These are phyloP conservation scores for Eidolon dupreanum DNA, from an alignment of 2,797 vertebrate genomes.

Conservation along the genomic window DNA sequence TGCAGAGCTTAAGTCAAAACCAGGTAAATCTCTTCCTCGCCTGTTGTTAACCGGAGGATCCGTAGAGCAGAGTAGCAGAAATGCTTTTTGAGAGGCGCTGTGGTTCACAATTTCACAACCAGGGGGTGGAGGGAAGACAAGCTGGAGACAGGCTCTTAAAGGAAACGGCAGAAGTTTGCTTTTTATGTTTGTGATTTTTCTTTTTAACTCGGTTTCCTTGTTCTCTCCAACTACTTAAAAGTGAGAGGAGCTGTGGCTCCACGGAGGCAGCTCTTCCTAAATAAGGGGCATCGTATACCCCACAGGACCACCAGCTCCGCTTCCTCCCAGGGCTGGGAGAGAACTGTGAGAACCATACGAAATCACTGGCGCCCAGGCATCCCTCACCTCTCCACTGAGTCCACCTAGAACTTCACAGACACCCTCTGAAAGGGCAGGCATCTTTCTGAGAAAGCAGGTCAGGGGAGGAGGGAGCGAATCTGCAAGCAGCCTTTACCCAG, in stretches of 20 bases:
- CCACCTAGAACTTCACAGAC: neutral
- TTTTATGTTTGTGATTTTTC: neutral
- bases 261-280: neutral
- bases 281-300: neutral
- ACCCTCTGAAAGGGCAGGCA: neutral
- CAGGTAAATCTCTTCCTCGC: neutral
- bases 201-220: neutral
- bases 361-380: neutral
- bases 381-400: neutral
- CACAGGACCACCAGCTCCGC: neutral
- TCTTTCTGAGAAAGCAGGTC: slow-evolving; percentile 55
- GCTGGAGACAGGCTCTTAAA: slow-evolving; percentile 11
- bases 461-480: neutral
- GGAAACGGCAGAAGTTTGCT: slow-evolving; percentile 66
- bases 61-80: neutral
- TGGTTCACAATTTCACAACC: slow-evolving; percentile 37
- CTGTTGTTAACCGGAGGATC: neutral
- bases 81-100: neutral
- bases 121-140: neutral
- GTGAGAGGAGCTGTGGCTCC: neutral
- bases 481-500: neutral
- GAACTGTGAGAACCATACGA: neutral
- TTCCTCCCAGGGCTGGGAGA: neutral
- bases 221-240: neutral
- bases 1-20: neutral